Evolutionary conservation across 2,113 vertebrate species (phyloP).

Genomic region (Protobothrops mucrosquamatus): DNA sequence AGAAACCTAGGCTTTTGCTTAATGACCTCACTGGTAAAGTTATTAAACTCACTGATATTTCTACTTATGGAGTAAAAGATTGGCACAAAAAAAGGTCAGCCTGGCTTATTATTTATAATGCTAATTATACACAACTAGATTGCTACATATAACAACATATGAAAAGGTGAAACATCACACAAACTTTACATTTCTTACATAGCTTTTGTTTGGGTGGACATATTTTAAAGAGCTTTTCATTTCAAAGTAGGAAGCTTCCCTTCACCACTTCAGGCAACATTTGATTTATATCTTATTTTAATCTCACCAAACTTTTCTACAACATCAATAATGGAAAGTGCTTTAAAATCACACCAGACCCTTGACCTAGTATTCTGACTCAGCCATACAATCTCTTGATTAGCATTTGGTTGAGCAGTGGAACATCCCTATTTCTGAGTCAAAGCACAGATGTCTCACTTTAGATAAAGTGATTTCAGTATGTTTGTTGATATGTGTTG

Average conservation of each 20-base stretch:
- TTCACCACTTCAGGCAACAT: not conserved
- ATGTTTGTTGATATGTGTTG: not conserved
- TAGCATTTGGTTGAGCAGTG: not conserved
- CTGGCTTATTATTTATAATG: not conserved
- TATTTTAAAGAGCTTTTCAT: not conserved
- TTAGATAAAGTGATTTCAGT: not conserved
- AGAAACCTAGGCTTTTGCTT: not conserved
- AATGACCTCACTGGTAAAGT: not conserved
- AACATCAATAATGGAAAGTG: not conserved
- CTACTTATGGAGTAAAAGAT: not conserved
- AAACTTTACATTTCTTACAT: not conserved
- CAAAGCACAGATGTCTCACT: not conserved
- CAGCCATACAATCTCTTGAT: conserved; percentile 9
- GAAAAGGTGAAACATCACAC: not conserved
- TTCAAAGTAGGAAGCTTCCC: not conserved
- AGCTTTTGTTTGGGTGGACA: not conserved
- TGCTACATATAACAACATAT: not conserved
- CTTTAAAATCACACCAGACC: not conserved
- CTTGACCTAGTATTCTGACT: conserved; percentile 19
- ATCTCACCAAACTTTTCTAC: not conserved
- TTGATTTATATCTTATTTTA: not conserved
- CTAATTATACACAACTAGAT: not conserved
- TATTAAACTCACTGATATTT: not conserved
- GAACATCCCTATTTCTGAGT: conserved; percentile 36
- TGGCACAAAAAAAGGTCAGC: not conserved